These are phyloP conservation scores for Apodemia mormo DNA, from an alignment of 2,888 invertebrate species.

Conservation along the genomic window DNA sequence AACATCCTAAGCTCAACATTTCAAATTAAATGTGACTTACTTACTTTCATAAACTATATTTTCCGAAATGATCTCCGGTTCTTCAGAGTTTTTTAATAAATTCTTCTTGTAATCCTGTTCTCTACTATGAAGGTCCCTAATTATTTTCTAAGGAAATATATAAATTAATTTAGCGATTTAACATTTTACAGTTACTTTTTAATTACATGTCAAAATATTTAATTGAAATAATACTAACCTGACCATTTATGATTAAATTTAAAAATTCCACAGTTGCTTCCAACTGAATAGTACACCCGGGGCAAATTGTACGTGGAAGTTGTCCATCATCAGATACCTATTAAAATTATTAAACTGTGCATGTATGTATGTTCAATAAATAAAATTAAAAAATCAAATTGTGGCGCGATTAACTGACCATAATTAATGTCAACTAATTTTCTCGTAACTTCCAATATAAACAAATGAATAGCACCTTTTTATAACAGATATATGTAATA, in stretches of 20 bases:
- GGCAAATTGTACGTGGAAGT: conserved; percentile 87
- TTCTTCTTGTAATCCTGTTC: conserved; percentile 68
- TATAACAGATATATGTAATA: neutral
- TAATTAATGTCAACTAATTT: neutral
- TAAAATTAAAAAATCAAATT: conserved; percentile 41
- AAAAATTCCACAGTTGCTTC: conserved; percentile 89
- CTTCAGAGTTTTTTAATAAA: conserved; percentile 41
- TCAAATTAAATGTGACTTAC: conserved; percentile 40
- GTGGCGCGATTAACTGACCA: conserved; percentile 39
- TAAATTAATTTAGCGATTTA: neutral
- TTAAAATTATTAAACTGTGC: neutral
- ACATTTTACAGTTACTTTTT: neutral
- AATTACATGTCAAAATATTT: no score
- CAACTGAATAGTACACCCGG: conserved; percentile 88
- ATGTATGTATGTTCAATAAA: no score
- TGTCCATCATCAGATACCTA: conserved; percentile 87
- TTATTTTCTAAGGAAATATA: conserved; percentile 60
- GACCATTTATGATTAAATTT: conserved; percentile 86
- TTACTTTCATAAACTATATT: conserved; percentile 67
- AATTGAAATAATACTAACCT: conserved; percentile 55
- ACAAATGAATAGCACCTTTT: neutral
- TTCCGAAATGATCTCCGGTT: conserved; percentile 55
- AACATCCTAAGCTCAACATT: neutral
- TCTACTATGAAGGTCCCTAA: conserved; percentile 60
- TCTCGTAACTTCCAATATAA: neutral